These are phyloP conservation scores for Recurvirostra avosetta DNA, from an alignment of 2,113 vertebrate genomes.

Conservation along the genomic window DNA sequence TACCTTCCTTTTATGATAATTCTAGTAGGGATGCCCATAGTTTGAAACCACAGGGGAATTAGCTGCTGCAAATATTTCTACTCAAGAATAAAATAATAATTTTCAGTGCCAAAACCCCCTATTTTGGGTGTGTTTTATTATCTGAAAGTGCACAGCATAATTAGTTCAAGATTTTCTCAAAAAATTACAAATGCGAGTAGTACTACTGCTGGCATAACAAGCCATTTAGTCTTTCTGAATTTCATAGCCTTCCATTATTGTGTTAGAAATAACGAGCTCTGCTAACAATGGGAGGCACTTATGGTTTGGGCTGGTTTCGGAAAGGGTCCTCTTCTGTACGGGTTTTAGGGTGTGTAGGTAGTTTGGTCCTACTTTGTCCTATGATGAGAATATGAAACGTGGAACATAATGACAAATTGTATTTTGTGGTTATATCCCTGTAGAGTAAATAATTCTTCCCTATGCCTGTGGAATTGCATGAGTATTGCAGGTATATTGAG, in stretches of 20 bases:
- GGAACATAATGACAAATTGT: neutral
- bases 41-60: neutral
- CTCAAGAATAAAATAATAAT: neutral
- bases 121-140: neutral
- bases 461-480: neutral
- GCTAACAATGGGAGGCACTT: neutral
- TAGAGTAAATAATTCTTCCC: neutral
- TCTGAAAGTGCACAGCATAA: neutral
- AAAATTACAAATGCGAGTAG: neutral
- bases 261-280: neutral
- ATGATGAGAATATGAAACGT: neutral
- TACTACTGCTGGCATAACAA: neutral
- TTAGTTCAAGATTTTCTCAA: neutral
- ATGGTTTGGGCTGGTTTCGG: neutral
- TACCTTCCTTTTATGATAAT: neutral
- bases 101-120: neutral
- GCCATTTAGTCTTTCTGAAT: neutral
- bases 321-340: neutral
- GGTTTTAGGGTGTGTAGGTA: neutral
- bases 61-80: neutral
- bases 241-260: neutral
- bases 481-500: neutral
- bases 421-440: neutral
- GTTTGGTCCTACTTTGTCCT: neutral
- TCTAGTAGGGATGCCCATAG: neutral